Evolutionary conservation across 2,797 vertebrate genomes (phyloP), one percentile per base, ranked within the genome.

Genomic region (Acrossocheilus fasciatus): DNA sequence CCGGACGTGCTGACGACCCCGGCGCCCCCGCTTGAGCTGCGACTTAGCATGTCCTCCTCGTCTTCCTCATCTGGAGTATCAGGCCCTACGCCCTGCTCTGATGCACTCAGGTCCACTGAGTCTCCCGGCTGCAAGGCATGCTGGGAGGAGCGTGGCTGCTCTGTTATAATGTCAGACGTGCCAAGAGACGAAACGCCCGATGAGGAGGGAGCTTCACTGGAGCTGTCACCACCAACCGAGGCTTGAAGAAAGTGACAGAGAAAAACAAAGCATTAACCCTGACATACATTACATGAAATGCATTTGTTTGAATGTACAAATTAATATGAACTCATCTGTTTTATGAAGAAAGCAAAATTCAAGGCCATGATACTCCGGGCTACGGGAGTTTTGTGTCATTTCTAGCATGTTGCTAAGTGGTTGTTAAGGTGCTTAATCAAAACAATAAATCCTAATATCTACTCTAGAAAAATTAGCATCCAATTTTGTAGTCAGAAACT

Each of bases 101-200:
- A 94, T 1, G 92, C 86, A 0, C 96, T 92, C 91, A 97, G 94
- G 80, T 98, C 98, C 66, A 96, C 97, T 0, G 98, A 97, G 88
- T 99, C 98, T 0, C 94, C 95, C 0, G 98, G 95, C 92, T 99
- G 98, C 89, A 99, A 90, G 0, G 97, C 95, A 18, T 97, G 98
- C 89, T 99, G 98, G 0, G 98, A 96, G 0, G 98, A 96, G 0
- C 98, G 97, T 0, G 98, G 98, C 94, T 99, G 98, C 88, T 99
- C 96, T 0, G 98, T 99, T 90, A 99, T 98, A 90, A 99, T 99
- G 93, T 99, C 97, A 0, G 97, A 96, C 43, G 95, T 95, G 0
- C 93, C 62, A 1, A 95, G 34, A 6, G 97, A 94, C 0, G 97
- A 95, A 26, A 95, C 89, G 0, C 96, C 96, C 0, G 96, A 94